Evolutionary conservation across 2,888 invertebrate genomes (phyloP), one percentile per base, ranked within the genome.

Genomic region (Agriotes lineatus): DNA sequence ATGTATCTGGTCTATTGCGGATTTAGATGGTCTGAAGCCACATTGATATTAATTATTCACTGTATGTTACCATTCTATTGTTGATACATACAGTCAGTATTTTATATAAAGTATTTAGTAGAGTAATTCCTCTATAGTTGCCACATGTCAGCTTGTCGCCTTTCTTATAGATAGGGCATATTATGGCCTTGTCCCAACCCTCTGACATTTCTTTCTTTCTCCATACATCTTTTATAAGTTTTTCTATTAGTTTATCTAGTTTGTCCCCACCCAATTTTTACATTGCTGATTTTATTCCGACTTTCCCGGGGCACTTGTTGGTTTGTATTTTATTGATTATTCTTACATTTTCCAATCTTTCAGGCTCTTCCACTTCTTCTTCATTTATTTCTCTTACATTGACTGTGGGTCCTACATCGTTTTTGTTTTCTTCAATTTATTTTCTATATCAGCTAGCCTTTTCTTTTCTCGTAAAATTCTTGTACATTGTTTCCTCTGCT

Each of bases 371-470:
- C 37, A n/a, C n/a, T n/a, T 37, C n/a, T 37, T 4, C 37, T n/a
- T 37, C 37, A 37, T n/a, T 37, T n/a, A 37, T 12, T 37, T 37
- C n/a, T n/a, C n/a, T 37, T 37, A 37, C n/a, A 37, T 37, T 37
- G 5, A 37, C n/a, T 37, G 2, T 37, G 3, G 9, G 5, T 30
- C 3, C 37, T 37, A 37, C 37, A 7, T 37, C n/a, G n/a, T 6
- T 30, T 30, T 30, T 9, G 9, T 30, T 30, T 30, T 30, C 30
- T 30, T 30, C 4, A 30, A 30, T 6, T 30, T 30, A 30, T 30
- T 30, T 30, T 30, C 30, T 30, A 30, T 9, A 30, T 30, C 30
- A 6, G 30, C 30, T 6, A 30, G 5, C 30, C 4, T 30, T 30
- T 30, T 9, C 30, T 6, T 30, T n/a, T n/a, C n/a, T n/a, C n/a